Evolutionary conservation across 2,113 vertebrate genomes (phyloP), one percentile per base, ranked within the genome.

Genomic region (Phylloscopus trochiloides): DNA sequence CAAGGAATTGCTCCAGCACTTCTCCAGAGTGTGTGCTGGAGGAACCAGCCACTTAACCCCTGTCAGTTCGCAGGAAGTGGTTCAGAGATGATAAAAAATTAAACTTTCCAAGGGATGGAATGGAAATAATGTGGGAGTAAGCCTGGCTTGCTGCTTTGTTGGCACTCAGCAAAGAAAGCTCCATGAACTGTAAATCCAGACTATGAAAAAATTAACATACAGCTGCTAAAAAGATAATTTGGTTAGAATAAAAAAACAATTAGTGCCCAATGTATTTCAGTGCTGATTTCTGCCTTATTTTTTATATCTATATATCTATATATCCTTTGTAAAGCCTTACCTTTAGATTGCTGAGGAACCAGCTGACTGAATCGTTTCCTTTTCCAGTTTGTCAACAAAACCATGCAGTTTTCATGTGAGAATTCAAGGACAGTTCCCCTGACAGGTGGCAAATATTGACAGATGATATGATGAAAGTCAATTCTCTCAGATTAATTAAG

Each of bases 1-100:
- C 32, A 25, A 0, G 4, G 25, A 32, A 19, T 17, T 29, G 32
- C 54, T 62, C 52, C 31, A 62, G 65, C 70, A 57, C 18, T 71
- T 29, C 43, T 58, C 26, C 8, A 11, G 32, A 48, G 32, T 3
- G 2, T 8, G 43, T 38, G 17, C 47, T 25, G 0, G 4, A 73
- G 84, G 84, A 87, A 59, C 19, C 38, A 58, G 1, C 48, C 45
- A 17, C 50, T 70, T 42, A 34, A 57, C 55, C 57, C 55, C 48
- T 78, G 29, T 47, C 54, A 36, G 36, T 12, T 32, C 0, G 0
- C 38, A 86, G 40, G 75, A 62, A 73, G 17, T 9, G 19, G 22
- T 70, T 85, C 62, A 62, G 58, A 42, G 74, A 18, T 18, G 34
- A 36, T 81, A 3, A 83, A 62, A 74, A 81, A 10, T 10, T 7